Evolutionary conservation across 2,888 invertebrate genomes (phyloP).

Genomic region (Hydrotaea diabolus): DNA sequence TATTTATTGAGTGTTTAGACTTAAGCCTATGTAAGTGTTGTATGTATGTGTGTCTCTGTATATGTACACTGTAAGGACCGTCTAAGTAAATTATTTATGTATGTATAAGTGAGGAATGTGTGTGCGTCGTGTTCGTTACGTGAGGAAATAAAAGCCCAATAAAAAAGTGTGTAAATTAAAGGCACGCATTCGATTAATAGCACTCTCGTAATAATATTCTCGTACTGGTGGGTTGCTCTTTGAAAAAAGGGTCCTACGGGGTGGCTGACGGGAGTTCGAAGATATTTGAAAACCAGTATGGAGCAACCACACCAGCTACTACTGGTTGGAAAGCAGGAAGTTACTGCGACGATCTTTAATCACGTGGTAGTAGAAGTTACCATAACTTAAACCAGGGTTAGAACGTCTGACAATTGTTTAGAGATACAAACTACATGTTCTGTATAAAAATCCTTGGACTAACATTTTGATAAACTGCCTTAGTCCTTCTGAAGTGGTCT

Average conservation of each 20-base stretch:
- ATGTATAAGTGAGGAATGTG: background rate
- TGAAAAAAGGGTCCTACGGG: background rate
- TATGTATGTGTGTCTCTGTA: background rate
- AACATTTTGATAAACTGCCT: too few relatives aligned
- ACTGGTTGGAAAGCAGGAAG: too few relatives aligned
- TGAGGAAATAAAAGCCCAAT: slow-evolving; percentile 14
- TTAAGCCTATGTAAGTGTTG: slow-evolving; percentile 28
- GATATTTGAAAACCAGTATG: too few relatives aligned
- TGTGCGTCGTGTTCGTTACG: background rate
- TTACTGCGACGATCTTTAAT: too few relatives aligned
- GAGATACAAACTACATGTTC: too few relatives aligned
- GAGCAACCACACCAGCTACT: too few relatives aligned
- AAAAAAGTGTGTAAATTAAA: slow-evolving; percentile 28
- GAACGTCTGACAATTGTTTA: too few relatives aligned
- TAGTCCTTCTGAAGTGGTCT: too few relatives aligned
- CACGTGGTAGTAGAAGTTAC: too few relatives aligned
- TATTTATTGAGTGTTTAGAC: slow-evolving; percentile 37
- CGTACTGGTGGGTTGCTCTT: background rate
- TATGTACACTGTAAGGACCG: background rate
- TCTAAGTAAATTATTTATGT: slow-evolving; percentile 19
- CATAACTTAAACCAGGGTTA: too few relatives aligned
- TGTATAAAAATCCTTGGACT: too few relatives aligned
- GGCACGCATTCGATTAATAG: slow-evolving; percentile 34
- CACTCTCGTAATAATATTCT: background rate
- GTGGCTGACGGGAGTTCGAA: background rate